Percentiles rank a stretch among this genome's conserved stretches.
Evolutionary conservation across 2,888 invertebrate species (phyloP).

Genomic region (Ectobius pallidus): DNA sequence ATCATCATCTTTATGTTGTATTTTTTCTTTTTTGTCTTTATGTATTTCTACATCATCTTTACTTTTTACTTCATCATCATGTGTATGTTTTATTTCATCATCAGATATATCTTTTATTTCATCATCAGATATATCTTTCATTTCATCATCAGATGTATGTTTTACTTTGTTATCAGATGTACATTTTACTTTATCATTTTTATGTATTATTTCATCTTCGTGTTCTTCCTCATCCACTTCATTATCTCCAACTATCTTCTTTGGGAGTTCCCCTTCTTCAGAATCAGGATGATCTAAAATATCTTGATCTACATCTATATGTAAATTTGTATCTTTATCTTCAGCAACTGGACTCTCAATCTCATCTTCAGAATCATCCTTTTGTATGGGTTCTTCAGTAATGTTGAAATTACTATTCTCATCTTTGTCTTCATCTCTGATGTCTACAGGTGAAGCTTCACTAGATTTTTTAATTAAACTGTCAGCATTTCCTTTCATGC

Average conservation of each 20-base stretch:
- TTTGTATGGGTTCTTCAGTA: too few relatives aligned
- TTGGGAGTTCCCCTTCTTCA: background rate
- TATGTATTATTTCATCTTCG: background rate
- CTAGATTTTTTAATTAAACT: background rate
- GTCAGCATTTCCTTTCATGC: background rate
- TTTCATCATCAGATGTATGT: constrained; percentile 41
- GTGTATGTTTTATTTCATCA: constrained; percentile 45
- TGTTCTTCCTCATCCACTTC: constrained; percentile 6
- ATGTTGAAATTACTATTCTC: constrained; percentile 22
- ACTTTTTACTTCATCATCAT: constrained; percentile 43
- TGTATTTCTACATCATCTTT: constrained; percentile 44
- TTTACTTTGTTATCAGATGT: constrained; percentile 44
- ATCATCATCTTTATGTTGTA: constrained; percentile 39
- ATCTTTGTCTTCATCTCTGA: background rate
- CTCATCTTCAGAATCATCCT: too few relatives aligned
- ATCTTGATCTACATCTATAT: too few relatives aligned
- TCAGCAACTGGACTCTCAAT: too few relatives aligned
- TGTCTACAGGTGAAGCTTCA: too few relatives aligned
- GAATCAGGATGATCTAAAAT: too few relatives aligned
- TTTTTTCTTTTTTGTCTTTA: constrained; percentile 41
- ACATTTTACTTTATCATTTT: constrained; percentile 9
- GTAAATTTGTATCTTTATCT: too few relatives aligned
- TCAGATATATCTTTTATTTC: constrained; percentile 31
- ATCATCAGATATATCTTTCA: constrained; percentile 42
- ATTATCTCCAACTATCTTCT: background rate